Evolutionary conservation across 2,797 vertebrate genomes (phyloP), one percentile per base, ranked within the genome.

Genomic region (Acropternis orthonyx): DNA sequence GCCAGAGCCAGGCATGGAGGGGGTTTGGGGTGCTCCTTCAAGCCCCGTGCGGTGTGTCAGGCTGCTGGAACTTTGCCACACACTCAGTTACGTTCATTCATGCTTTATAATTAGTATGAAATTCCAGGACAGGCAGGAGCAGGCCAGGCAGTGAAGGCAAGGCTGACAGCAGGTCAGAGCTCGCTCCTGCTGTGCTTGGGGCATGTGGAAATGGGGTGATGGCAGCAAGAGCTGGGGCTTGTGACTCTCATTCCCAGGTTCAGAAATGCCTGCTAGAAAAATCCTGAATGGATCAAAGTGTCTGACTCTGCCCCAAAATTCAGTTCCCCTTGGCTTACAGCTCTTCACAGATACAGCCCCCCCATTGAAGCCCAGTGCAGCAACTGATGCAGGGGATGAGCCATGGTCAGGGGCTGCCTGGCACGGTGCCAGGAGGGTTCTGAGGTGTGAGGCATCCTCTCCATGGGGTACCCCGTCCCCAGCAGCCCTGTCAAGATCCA

Each of bases 21-120:
- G 39, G 13, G 5, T 34, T 37, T 14, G 9, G 51, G 63, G 19
- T 49, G 46, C 23, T 79, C 8, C 82, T 61, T 36, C 2, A 0
- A 9, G 30, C 24, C 17, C 63, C 0, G 0, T 20, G 54, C 0
- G 0, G 43, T 2, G 1, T 46, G 32, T n/a, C 51, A 73, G 63
- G 51, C 72, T 89, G 78, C 81, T 95, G 2, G 0, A 27, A 30
- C 76, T 63, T 80, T 92, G 93, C 94, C 11, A 4, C 1, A 1
- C 56, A 44, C 58, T 46, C 58, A 36, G 7, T 20, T 84, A 24
- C 0, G 0, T 88, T 94, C 84, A 80, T 92, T 91, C 61, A 36
- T n/a, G 69, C 87, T 92, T 85, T 61, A 14, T 85, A 92, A 94
- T 95, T 39, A 85, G 48, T 4, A 3, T 15, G 6, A 39, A 92